Percentiles rank a stretch among this genome's conserved stretches.
These are phyloP conservation scores for Pristis pectinata DNA, from an alignment of 2,797 vertebrate species.

Conservation along the genomic window DNA sequence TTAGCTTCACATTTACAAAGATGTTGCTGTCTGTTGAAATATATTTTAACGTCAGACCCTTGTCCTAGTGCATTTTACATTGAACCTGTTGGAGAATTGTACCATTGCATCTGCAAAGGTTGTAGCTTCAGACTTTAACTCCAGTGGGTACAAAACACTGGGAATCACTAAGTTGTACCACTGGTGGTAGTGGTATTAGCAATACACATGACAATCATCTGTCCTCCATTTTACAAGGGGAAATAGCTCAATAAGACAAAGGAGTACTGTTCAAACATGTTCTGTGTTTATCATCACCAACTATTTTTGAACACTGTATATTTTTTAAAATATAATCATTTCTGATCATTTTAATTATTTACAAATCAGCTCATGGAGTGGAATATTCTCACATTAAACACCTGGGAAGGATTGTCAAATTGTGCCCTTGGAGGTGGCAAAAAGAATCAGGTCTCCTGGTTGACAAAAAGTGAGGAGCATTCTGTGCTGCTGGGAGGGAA, in stretches of 20 bases:
- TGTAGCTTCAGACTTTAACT: not conserved
- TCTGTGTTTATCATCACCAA: not conserved
- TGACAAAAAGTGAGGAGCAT: no score
- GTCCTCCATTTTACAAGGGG: not conserved
- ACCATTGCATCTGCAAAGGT: not conserved
- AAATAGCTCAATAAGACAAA: not conserved
- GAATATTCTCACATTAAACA: not conserved
- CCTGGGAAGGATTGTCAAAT: not conserved
- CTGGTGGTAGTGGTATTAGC: not conserved
- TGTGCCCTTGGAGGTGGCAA: no score
- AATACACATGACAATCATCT: not conserved
- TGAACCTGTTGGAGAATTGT: not conserved
- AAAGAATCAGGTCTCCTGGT: no score
- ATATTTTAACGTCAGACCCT: not conserved
- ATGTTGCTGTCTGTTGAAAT: not conserved
- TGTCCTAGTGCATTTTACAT: not conserved
- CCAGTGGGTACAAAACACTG: not conserved
- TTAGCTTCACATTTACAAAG: not conserved
- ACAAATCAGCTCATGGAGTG: not conserved
- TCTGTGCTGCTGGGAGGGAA: not conserved
- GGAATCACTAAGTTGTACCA: not conserved
- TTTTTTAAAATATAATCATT: not conserved
- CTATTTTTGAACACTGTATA: not conserved
- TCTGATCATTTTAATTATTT: not conserved
- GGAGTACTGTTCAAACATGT: not conserved